phyloP scores from a whole-genome alignment of 2,797 vertebrate genomes.

The Protosalanx chinensis region DNA sequence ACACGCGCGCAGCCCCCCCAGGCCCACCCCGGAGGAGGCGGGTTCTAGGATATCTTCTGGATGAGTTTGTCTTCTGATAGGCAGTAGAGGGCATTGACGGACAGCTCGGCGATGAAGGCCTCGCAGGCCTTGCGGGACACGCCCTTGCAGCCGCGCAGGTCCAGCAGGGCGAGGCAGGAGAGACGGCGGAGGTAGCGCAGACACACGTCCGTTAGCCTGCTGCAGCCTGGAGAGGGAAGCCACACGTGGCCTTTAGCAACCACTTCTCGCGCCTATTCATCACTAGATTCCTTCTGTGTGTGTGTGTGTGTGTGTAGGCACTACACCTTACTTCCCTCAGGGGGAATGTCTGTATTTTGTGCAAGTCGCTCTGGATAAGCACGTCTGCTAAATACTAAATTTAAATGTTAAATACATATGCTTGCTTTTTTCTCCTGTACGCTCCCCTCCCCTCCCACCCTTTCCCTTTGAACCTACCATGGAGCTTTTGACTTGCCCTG shows the following conservation, averaged over 20 bases:
- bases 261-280: too few species aligned
- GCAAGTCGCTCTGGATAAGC: too few species aligned
- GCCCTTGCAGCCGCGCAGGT: conserved; percentile 92
- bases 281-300: neutral
- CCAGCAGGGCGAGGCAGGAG: conserved; percentile 87
- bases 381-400: too few species aligned
- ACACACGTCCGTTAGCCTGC: conserved; percentile 91
- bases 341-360: too few species aligned
- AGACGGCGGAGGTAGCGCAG: conserved; percentile 89
- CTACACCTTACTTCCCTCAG: too few species aligned
- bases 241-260: neutral
- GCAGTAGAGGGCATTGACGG: conserved; percentile 96
- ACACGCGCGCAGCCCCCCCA: conserved; percentile 3
- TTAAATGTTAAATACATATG: too few species aligned
- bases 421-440: too few species aligned
- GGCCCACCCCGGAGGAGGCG: conserved; percentile 20
- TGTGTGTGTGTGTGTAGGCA: neutral
- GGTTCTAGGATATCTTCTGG: conserved; percentile 91
- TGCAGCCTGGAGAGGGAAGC: conserved; percentile 80
- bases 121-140: conserved; percentile 93
- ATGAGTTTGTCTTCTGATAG: conserved; percentile 97
- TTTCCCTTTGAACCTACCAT: too few species aligned
- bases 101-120: conserved; percentile 96
- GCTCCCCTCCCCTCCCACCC: too few species aligned
- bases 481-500: too few species aligned